Evolutionary conservation across 2,888 invertebrate species (phyloP), one percentile per base, ranked within the genome.

Genomic region (Mantis religiosa): DNA sequence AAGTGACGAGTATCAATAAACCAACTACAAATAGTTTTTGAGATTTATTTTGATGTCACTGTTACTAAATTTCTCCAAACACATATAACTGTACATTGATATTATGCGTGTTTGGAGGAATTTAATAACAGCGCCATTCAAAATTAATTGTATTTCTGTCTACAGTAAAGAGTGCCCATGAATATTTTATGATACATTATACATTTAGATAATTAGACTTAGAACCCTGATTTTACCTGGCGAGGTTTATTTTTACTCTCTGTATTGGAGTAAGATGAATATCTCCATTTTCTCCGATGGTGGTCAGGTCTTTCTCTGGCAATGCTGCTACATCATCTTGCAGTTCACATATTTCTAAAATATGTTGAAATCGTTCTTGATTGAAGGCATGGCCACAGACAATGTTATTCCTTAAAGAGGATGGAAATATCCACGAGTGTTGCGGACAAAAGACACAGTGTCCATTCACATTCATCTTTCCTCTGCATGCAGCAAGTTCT

Each of bases 371-470:
- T 7, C 86, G 85, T 30, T 85, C 88, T 47, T 85, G 85, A 27
- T 84, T 28, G 54, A 85, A 88, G 20, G 82, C 34, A 9, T 81
- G 82, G 27, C 86, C 82, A 85, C 88, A 89, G 8, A 84, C 83
- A 8, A 89, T 89, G 82, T 89, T 89, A 71, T 84, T 84, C 20
- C 87, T 30, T 15, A 89, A 12, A n/a, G 86, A 84, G 7, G 88
- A 88, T 84, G 89, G 88, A 28, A 88, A 86, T 27, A 89, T 81
- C 89, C 89, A 89, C 9, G 84, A 9, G 3, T 87, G 84, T 82
- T 88, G 89, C 2, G 87, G 82, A 41, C 89, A 89, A 84, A 87
- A 89, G 1, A 88, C 86, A 87, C 86, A 83, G 8, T 87, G 85
- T 7, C 89, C 89, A 41, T 88, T 88, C 27, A 89, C 85, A 20